A percentile compares a stretch with the other conserved stretches of the same genome.
phyloP scores from a whole-genome alignment of 2,797 vertebrate species.

The Phoxinus dragarum region DNA sequence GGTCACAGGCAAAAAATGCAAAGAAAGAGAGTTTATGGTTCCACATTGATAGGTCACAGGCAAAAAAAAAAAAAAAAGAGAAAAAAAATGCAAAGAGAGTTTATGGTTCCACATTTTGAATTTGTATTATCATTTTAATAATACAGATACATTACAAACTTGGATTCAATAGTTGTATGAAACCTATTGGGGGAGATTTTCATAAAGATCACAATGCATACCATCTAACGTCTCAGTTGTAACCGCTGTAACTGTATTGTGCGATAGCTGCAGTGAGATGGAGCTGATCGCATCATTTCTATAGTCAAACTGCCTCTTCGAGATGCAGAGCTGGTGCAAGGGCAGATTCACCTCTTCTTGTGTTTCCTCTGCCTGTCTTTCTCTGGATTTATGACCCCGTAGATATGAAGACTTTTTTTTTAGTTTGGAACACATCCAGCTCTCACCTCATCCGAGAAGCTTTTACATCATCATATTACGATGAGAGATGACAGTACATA shows the following conservation, averaged over 20 bases:
- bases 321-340: conserved; percentile 43
- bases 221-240: conserved; percentile 15
- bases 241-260: conserved; percentile 26
- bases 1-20: neutral
- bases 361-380: conserved; percentile 20
- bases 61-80: neutral
- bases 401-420: conserved; percentile 42
- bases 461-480: conserved; percentile 43
- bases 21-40: neutral
- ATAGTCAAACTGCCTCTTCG: conserved; percentile 23
- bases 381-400: conserved; percentile 43
- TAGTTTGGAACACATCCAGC: conserved; percentile 29
- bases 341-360: conserved; percentile 41
- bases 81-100: neutral
- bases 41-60: neutral
- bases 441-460: conserved; percentile 26
- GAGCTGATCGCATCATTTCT: conserved; percentile 41
- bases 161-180: neutral
- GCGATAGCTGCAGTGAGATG: conserved; percentile 30
- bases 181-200: neutral
- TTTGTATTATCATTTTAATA: neutral
- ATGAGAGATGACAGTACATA: conserved; percentile 41
- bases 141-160: neutral
- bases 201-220: neutral
- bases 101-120: neutral